Percentiles rank a stretch among this genome's conserved stretches.
Evolutionary conservation across 2,113 vertebrate genomes (phyloP).

Genomic region (Odontesthes bonariensis): DNA sequence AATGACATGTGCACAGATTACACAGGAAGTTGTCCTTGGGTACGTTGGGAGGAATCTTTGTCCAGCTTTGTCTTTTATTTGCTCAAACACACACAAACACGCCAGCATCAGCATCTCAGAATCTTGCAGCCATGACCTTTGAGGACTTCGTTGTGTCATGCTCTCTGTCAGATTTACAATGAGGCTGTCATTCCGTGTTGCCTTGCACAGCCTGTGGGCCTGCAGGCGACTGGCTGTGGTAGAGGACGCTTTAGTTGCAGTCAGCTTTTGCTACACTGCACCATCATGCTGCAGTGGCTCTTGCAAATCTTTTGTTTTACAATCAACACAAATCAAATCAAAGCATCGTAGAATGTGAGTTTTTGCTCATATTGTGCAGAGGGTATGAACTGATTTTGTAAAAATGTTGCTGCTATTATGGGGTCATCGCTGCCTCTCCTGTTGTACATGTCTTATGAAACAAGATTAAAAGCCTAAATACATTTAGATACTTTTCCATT

Average conservation of each 20-base stretch:
- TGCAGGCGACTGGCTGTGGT: background rate
- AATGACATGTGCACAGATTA: no score
- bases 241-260: conserved; percentile 21
- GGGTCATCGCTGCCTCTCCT: no score
- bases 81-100: conserved; percentile 11
- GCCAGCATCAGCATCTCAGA: conserved; percentile 5
- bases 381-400: background rate
- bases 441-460: no score
- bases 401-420: no score
- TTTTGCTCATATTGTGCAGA: background rate
- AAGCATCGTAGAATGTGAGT: background rate
- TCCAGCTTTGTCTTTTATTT: conserved; percentile 5
- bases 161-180: conserved; percentile 42
- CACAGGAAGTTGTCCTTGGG: conserved; percentile 4
- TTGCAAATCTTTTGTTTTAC: no score
- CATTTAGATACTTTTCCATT: background rate
- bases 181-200: conserved; percentile 53
- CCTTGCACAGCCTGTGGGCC: conserved; percentile 24
- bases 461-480: fast-evolving
- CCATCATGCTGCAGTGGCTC: conserved; percentile 19
- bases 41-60: background rate
- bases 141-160: conserved; percentile 19
- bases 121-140: conserved; percentile 20
- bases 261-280: conserved; percentile 47
- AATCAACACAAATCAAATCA: background rate